Evolutionary conservation across 2,888 invertebrate genomes (phyloP).

Genomic region (Diploptera punctata): DNA sequence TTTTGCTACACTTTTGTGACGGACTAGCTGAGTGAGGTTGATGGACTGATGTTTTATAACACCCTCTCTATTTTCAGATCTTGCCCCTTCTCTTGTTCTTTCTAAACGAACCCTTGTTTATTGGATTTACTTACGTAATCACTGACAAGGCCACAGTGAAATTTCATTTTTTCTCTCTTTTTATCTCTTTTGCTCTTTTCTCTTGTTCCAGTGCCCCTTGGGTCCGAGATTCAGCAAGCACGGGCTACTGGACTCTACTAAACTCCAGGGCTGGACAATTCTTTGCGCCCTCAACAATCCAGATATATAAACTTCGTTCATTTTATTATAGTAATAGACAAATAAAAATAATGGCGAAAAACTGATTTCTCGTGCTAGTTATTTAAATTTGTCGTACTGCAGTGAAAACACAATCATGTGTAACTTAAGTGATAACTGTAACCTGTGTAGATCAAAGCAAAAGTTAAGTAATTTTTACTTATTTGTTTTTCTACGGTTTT

Average conservation of each 20-base stretch:
- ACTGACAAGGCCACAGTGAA: conserved; percentile 32
- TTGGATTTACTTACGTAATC: conserved; percentile 36
- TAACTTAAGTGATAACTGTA: no score
- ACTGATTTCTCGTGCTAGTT: no score
- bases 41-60: conserved; percentile 2
- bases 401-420: no score
- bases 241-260: conserved; percentile 9
- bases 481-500: no score
- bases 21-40: not conserved
- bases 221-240: conserved; percentile 22
- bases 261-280: no score
- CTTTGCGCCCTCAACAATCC: no score
- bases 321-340: no score
- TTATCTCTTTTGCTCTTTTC: conserved; percentile 6
- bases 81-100: conserved; percentile 13
- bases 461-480: no score
- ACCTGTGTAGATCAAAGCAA: no score
- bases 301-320: no score
- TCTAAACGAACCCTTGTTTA: conserved; percentile 27
- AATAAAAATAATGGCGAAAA: no score
- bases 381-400: no score
- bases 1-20: not conserved
- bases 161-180: conserved; percentile 31
- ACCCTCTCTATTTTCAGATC: not conserved
- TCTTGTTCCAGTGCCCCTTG: conserved; percentile 21